phyloP scores from a whole-genome alignment of 2,113 vertebrate species.

The Psettodes erumei region DNA sequence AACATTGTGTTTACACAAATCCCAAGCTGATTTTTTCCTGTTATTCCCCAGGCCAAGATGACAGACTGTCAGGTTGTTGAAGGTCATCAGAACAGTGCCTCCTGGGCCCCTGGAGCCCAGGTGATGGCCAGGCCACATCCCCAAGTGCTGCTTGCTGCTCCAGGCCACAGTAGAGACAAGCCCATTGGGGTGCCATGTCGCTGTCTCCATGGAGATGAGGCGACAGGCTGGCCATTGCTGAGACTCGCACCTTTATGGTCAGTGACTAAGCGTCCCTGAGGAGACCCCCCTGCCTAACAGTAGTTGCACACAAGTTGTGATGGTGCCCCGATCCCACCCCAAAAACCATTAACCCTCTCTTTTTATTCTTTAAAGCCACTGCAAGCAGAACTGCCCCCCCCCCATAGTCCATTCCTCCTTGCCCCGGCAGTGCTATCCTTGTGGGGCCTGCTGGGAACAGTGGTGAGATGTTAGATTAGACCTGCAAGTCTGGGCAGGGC shows the following conservation, averaged over 20 bases:
- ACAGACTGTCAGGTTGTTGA: slow-evolving; percentile 81
- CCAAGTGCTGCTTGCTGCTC: slow-evolving; percentile 72
- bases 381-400: slow-evolving; percentile 68
- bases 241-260: slow-evolving; percentile 89
- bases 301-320: slow-evolving; percentile 56
- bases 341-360: slow-evolving; percentile 60
- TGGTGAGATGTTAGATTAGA: slow-evolving; percentile 83
- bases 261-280: slow-evolving; percentile 85
- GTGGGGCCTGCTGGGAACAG: slow-evolving; percentile 86
- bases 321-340: slow-evolving; percentile 46
- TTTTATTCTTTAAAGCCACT: slow-evolving; percentile 79
- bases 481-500: slow-evolving; percentile 82
- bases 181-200: slow-evolving; percentile 81
- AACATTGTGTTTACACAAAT: slow-evolving; percentile 67
- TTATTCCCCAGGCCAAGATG: slow-evolving; percentile 69
- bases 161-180: slow-evolving; percentile 72
- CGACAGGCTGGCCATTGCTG: slow-evolving; percentile 77
- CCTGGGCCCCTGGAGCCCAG: slow-evolving; percentile 70
- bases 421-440: slow-evolving; percentile 84
- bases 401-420: slow-evolving; percentile 78
- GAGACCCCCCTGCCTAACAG: slow-evolving; percentile 60
- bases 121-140: slow-evolving; percentile 76
- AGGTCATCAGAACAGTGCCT: slow-evolving; percentile 75
- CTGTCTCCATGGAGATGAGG: slow-evolving; percentile 83
- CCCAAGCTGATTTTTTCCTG: slow-evolving; percentile 57